phyloP scores from a whole-genome alignment of 2,113 vertebrate species.

The Ovis canadensis region DNA sequence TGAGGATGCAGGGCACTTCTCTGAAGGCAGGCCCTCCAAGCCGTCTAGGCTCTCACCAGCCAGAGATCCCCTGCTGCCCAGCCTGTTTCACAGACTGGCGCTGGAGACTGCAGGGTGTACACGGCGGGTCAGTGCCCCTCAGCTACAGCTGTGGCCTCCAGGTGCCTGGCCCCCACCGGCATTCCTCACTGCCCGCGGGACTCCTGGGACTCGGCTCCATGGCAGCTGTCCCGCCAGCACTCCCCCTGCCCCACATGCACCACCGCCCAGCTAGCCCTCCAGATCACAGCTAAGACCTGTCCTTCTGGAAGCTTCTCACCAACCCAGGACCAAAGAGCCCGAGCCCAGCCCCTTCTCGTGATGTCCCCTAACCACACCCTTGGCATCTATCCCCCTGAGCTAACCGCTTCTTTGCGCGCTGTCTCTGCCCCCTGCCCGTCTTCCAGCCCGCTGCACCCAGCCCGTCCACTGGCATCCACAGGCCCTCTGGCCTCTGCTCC shows the following conservation, averaged over 20 bases:
- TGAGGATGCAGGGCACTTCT: accelerated
- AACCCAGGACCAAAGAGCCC: background rate
- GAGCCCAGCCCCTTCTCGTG: accelerated
- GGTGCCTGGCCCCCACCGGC: accelerated
- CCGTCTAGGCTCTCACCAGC: no score
- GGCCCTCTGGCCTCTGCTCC: background rate
- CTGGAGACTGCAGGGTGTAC: accelerated
- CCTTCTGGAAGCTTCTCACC: background rate
- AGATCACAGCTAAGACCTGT: background rate
- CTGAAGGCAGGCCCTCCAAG: accelerated
- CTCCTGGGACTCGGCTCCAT: background rate
- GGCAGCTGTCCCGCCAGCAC: no score
- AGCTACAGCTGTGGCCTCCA: background rate
- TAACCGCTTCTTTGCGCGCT: background rate
- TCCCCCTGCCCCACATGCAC: accelerated
- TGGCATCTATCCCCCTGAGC: accelerated
- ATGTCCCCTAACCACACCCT: accelerated
- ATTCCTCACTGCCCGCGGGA: accelerated
- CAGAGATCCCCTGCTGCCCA: background rate
- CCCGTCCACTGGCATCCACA: background rate
- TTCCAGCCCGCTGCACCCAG: background rate
- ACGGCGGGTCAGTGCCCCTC: background rate
- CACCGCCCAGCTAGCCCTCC: background rate
- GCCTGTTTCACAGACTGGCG: background rate
- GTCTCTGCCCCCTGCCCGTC: background rate